Evolutionary conservation across 2,888 invertebrate species (phyloP), one percentile per base, ranked within the genome.

Genomic region (Macrophya annulata): DNA sequence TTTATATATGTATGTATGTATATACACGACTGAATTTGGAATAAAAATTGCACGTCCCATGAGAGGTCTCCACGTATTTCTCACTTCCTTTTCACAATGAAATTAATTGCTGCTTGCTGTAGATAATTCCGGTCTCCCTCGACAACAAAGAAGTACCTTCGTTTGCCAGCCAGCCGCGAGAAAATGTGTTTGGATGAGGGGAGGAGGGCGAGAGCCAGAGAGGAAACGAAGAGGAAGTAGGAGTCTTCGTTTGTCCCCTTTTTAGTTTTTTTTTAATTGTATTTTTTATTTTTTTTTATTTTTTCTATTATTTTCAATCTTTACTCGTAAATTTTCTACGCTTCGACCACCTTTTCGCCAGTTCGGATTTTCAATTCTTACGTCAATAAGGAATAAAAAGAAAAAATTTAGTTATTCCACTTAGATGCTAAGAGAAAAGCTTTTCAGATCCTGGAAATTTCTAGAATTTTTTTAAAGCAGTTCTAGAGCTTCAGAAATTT

Each of bases 131-230:
- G 59, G 43, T 21, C 40, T 62, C 43, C 9, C 62, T 25, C n/a
- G 81, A 81, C 81, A 81, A 81, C 81, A 81, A 81, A 81, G 81
- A 81, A 62, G 81, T 62, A 31, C 25, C 68, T 15, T 31, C 68
- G 17, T 68, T 68, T 68, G 31, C 37, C 68, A 37, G 17, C 37
- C 68, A 37, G 6, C 68, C 68, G 37, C 68, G 68, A 45, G 45
- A 74, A 74, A 74, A 74, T 43, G 43, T 37, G 15, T 25, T 37
- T 12, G 31, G 17, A 15, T 5, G 31, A 45, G 21, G 10, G 10
- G 45, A 9, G n/a, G 21, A 8, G 43, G 43, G n/a, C 45, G 72
- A 74, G 72, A 74, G 72, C 68, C 68, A 25, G 37, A 68, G 21
- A 74, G 72, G 72, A 74, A 74, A 74, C 72, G 45, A 43, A 55